These are phyloP conservation scores for Pseudomyrmex concolor DNA, from an alignment of 1,140 invertebrate species.

Conservation along the genomic window DNA sequence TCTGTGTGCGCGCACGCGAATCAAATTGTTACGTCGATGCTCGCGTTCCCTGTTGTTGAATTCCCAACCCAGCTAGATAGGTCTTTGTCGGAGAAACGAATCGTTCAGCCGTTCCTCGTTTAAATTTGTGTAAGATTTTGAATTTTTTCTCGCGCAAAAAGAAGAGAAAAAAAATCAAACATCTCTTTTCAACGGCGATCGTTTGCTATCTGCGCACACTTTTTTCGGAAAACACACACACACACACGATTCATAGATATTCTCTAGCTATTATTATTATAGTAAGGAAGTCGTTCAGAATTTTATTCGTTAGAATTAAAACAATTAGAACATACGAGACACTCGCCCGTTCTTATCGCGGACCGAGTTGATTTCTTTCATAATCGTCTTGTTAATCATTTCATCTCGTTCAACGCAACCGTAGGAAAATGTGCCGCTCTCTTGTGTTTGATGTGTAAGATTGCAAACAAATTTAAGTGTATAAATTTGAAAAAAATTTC, in stretches of 20 bases:
- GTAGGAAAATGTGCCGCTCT: not conserved
- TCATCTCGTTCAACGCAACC: constrained; percentile 52
- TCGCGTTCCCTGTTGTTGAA: no score
- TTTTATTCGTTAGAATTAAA: constrained; percentile 49
- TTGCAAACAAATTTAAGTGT: constrained; percentile 31
- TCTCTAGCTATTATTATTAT: constrained; percentile 45
- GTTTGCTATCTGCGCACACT: not conserved
- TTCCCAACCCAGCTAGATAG: no score
- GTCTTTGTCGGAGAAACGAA: no score
- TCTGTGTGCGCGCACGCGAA: no score
- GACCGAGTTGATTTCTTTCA: constrained; percentile 37
- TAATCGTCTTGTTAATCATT: constrained; percentile 56
- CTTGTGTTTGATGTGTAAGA: not conserved
- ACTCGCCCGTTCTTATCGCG: constrained; percentile 15
- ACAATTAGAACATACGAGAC: constrained; percentile 20
- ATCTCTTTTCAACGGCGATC: not conserved
- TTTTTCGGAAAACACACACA: constrained; percentile 4
- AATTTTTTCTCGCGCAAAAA: not conserved
- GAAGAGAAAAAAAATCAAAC: not conserved
- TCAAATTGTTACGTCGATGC: no score
- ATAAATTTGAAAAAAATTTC: constrained; percentile 13
- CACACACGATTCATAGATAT: constrained; percentile 36
- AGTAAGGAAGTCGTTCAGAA: constrained; percentile 45
- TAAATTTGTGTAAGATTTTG: no score
- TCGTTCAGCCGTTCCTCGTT: no score